Evolutionary conservation across 2,113 vertebrate species (phyloP), one percentile per base, ranked within the genome.

Genomic region (Spermophilus dauricus): DNA sequence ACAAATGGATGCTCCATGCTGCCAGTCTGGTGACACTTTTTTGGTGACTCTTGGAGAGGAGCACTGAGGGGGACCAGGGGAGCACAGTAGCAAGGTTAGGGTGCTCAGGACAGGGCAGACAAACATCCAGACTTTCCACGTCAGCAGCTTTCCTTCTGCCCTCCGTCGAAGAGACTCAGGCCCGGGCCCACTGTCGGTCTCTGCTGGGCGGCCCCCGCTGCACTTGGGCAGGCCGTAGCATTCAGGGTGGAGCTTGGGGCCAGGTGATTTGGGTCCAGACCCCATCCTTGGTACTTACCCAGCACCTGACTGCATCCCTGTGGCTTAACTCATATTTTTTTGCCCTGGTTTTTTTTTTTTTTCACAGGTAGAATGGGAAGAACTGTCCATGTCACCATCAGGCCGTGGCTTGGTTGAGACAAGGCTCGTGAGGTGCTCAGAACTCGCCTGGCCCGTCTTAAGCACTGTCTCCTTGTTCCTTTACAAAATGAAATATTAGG

Each of bases 401-500:
- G 4, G 34, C 34, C 42, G 28, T 20, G 24, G 67, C 28, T 73
- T 42, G 75, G 16, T 63, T 34, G 56, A 61, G 63, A 30, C 2
- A 5, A 72, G 65, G 17, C n/a, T 24, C 3, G 0, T 34, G 20
- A 72, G 24, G 51, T 30, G 8, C 37, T 53, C 70, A 28, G 73
- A 42, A 13, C 32, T 8, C 3, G 37, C 7, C 8, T 26, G n/a
- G 72, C 2, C 0, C 6, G 0, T 16, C 2, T 0, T 37, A 20
- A 70, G 45, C 28, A 14, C 56, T 8, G 32, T 56, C 45, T 63
- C 72, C 11, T 0, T 20, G 73, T 65, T 28, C n/a, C 56, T 88
- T 75, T 17, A 30, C 28, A n/a, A 37, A 34, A 6, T 51, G 56
- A 42, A 10, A 24, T 28, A 63, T 10, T 17, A 37, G 37, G 77